phyloP scores from a whole-genome alignment of 2,888 invertebrate genomes.

The Geotrupes spiniger region DNA sequence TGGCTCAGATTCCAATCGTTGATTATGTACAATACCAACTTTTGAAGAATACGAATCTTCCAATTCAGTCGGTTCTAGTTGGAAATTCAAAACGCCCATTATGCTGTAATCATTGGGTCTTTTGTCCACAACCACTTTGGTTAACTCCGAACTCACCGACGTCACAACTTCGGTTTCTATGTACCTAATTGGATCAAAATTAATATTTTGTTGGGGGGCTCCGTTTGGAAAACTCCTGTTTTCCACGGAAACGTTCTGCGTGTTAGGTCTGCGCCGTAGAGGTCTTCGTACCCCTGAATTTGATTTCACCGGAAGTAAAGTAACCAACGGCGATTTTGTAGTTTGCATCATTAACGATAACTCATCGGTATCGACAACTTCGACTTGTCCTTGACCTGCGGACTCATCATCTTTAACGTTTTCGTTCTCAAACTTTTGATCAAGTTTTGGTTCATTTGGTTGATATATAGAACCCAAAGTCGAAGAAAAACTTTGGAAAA shows the following conservation, averaged over 20 bases:
- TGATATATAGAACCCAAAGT: constrained; percentile 43
- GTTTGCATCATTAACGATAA: constrained; percentile 38
- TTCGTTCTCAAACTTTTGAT: neutral
- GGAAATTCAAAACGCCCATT: constrained; percentile 40
- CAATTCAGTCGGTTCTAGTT: constrained; percentile 2
- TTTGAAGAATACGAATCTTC: neutral
- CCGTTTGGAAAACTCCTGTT: constrained; percentile 41
- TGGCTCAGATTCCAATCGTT: constrained; percentile 33
- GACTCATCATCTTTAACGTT: constrained; percentile 20
- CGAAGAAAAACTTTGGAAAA: constrained; percentile 62
- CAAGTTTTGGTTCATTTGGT: neutral
- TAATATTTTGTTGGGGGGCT: constrained; percentile 20
- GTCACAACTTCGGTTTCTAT: constrained; percentile 34
- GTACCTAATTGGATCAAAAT: constrained; percentile 21
- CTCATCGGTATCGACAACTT: constrained; percentile 45
- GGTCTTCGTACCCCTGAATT: constrained; percentile 74
- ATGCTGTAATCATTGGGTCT: constrained; percentile 38
- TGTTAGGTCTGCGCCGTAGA: constrained; percentile 62
- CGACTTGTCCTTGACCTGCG: constrained; percentile 46
- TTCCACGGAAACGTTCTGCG: constrained; percentile 35
- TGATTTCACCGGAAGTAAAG: constrained; percentile 74
- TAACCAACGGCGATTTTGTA: constrained; percentile 55
- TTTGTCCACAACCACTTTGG: constrained; percentile 28
- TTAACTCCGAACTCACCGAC: constrained; percentile 28
- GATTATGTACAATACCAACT: constrained; percentile 25